A percentile compares a stretch with the other conserved stretches of the same genome.
These are phyloP conservation scores for Yponomeuta sedellus DNA, from an alignment of 2,888 invertebrate genomes.

Conservation along the genomic window DNA sequence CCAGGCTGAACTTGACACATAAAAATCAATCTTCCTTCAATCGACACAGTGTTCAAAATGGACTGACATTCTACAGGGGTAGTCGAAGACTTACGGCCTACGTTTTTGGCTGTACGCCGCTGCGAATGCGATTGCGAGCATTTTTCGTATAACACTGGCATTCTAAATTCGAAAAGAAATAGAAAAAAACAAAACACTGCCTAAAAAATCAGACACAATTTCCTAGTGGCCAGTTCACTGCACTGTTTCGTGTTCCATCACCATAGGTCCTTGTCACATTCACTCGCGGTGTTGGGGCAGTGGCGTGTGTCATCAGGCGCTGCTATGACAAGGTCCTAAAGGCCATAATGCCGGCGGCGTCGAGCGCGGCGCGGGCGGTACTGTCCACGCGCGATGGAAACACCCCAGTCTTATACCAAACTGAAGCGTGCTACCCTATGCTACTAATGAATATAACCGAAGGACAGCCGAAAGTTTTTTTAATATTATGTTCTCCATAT, in stretches of 20 bases:
- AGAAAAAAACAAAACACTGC: conserved; percentile 26
- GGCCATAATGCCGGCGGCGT: conserved; percentile 18
- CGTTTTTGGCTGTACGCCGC: conserved; percentile 43
- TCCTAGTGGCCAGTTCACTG: conserved; percentile 52
- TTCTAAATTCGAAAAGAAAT: conserved; percentile 23
- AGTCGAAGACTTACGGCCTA: conserved; percentile 55
- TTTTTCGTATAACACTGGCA: conserved; percentile 62
- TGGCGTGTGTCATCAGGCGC: conserved; percentile 18
- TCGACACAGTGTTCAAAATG: conserved; percentile 34
- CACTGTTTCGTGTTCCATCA: conserved; percentile 50
- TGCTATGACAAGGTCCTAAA: background rate
- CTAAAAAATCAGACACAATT: conserved; percentile 19
- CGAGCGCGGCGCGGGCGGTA: conserved; percentile 65
- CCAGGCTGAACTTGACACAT: conserved; percentile 18
- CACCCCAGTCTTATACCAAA: conserved; percentile 55
- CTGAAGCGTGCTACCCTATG: conserved; percentile 45
- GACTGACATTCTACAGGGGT: conserved; percentile 16
- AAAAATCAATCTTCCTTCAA: conserved; percentile 28
- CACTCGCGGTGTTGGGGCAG: conserved; percentile 48
- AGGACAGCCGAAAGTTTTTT: conserved; percentile 26
- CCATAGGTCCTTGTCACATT: conserved; percentile 31
- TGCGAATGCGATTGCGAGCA: conserved; percentile 52
- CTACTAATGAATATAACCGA: conserved; percentile 58
- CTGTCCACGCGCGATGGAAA: conserved; percentile 55
- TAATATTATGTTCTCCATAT: too few relatives aligned